Base-by-base conservation (phyloP, 2,113 vertebrate genomes). In the Xerus inauris region DNA sequence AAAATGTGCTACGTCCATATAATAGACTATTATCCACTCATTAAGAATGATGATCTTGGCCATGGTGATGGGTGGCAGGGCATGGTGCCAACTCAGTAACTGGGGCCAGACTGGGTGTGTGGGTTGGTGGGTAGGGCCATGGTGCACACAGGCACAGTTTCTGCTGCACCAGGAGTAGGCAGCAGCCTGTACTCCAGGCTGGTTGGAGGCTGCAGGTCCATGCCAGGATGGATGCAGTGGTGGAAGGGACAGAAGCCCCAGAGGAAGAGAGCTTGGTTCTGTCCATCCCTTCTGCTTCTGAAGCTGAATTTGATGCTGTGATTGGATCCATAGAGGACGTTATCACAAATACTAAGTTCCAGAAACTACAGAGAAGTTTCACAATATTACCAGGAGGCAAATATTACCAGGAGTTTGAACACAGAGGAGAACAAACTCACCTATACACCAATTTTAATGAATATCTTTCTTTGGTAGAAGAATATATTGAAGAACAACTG, bases 341-440 rank as follows among this genome's bases (percentile, higher is more conserved):
- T 81, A 99, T 99, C 87, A 99, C 99, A 98, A 99, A 99, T 92
- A 98, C 98, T 1, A 97, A 98, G 77, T 99, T 99, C 97, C 99
- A 99, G 88, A 96, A 98, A 71, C 98, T 99, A 79, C 99, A 99
- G 98, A 98, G 98, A 95, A 98, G 91, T 94, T 99, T 99, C 97
- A 99, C 99, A 99, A n/a, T n/a, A n/a, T n/a, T n/a, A n/a, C n/a
- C n/a, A n/a, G n/a, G n/a, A n/a, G 99, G 99, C 67, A 99, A 99
- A 97, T 98, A 99, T 98, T 99, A 99, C 98, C 98, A 98, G 89
- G 99, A 99, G 95, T 99, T 99, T 97, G 99, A 99, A 99, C 95
- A 99, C 98, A 0, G 99, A 99, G 79, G 99, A 99, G 98, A 99
- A 99, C 98, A 99, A 99, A 95, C 98, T 99, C 85, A 95, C 98